Evolutionary conservation across 2,888 invertebrate species (phyloP).

Genomic region (Camponotus fellah): DNA sequence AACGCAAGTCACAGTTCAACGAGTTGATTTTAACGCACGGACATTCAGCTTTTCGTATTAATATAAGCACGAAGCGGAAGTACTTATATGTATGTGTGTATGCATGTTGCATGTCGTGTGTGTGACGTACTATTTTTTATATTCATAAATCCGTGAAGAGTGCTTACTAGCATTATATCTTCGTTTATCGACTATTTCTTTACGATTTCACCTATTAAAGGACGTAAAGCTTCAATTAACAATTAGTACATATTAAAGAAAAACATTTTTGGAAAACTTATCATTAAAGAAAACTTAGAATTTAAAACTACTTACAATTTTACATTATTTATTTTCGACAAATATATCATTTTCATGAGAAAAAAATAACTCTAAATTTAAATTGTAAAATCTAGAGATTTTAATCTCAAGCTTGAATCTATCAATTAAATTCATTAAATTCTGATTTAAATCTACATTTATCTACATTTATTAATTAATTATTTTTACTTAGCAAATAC

Average conservation of each 20-base stretch:
- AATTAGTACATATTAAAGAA: neutral
- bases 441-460: neutral
- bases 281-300: neutral
- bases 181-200: neutral
- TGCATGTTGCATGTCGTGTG: neutral
- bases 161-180: neutral
- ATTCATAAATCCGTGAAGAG: neutral
- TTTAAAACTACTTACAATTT: neutral
- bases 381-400: neutral
- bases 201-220: slow-evolving; percentile 7
- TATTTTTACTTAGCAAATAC: neutral
- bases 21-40: slow-evolving; percentile 17
- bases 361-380: slow-evolving; percentile 12
- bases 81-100: neutral
- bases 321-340: neutral
- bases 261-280: neutral
- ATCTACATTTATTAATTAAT: neutral
- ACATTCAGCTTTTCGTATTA: neutral
- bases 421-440: slow-evolving; percentile 1
- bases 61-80: neutral
- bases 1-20: slow-evolving; percentile 9
- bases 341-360: neutral
- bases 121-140: neutral
- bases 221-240: neutral
- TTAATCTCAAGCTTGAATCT: neutral